Evolutionary conservation across 2,888 invertebrate species (phyloP), one percentile per base, ranked within the genome.

Genomic region (Dione vanillae): DNA sequence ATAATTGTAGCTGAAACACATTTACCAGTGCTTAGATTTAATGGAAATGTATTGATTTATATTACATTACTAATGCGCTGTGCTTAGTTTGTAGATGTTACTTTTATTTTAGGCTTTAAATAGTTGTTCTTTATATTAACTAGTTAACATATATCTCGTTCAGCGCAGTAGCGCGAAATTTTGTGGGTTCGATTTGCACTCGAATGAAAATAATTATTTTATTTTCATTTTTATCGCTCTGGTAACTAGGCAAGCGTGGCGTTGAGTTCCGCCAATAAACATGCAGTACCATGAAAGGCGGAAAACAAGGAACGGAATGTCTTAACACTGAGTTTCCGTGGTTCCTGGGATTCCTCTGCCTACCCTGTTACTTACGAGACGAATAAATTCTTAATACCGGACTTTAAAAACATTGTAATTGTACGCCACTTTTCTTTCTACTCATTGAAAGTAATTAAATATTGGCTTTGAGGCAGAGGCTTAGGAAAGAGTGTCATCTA

Each of bases 21-120:
- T 66, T 56, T 56, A 37, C 54, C 19, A 49, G 62, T 10, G 20
- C 51, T 65, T 41, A 37, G 49, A 43, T 58, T 49, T 67, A 61
- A 45, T 61, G 45, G 61, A 61, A 45, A 61, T 43, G 9, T 61
- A 56, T 56, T 45, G 27, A 27, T n/a, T 45, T n/a, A 27, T 45
- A 43, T 27, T 45, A 9, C 10, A 45, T n/a, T 27, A 45, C 11
- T 43, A 27, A 11, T 10, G 20, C 1, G 19, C 27, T 11, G 1
- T 0, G 19, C 40, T 20, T 16, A 37, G 37, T 37, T 56, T n/a
- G n/a, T n/a, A n/a, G n/a, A n/a, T n/a, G n/a, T n/a, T n/a, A n/a
- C n/a, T n/a, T n/a, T n/a, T n/a, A n/a, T n/a, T n/a, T n/a, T n/a
- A n/a, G n/a, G n/a, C n/a, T n/a, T n/a, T 27, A 27, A 27, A 27